These are phyloP conservation scores for Rotaria sp. DNA, from an alignment of 2,888 invertebrate species.

Conservation along the genomic window DNA sequence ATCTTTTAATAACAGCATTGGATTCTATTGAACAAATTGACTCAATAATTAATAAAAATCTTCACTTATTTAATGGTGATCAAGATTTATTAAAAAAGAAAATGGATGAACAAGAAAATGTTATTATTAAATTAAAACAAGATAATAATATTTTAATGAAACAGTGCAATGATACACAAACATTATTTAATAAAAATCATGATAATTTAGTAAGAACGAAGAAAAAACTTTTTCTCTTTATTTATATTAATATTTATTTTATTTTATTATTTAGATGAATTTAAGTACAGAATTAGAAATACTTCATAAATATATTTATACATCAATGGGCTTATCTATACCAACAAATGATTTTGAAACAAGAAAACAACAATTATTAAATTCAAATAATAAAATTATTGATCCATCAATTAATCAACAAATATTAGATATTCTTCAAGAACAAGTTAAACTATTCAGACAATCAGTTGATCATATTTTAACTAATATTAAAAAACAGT, in stretches of 20 bases:
- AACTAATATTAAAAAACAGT: neutral
- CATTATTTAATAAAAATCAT: neutral
- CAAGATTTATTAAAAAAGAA: conserved; percentile 20
- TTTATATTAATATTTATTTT: neutral
- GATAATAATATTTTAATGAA: conserved; percentile 11
- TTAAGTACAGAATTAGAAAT: conserved; percentile 7
- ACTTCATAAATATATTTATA: neutral
- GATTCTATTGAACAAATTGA: neutral
- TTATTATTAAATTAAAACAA: conserved; percentile 11
- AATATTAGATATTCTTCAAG: neutral
- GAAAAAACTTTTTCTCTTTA: neutral
- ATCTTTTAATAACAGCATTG: neutral
- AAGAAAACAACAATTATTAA: conserved; percentile 14
- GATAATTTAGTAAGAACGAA: neutral
- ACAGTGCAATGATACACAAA: conserved; percentile 16
- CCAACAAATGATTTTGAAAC: neutral
- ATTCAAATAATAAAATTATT: conserved; percentile 1
- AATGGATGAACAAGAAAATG: neutral
- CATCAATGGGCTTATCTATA: neutral
- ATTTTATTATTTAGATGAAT: neutral
- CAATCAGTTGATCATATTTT: neutral
- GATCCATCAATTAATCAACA: neutral
- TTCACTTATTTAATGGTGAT: neutral
- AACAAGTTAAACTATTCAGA: conserved; percentile 2
- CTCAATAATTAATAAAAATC: neutral